Base-by-base conservation (phyloP, 2,888 invertebrate genomes). In the Ferdinandea cuprea region DNA sequence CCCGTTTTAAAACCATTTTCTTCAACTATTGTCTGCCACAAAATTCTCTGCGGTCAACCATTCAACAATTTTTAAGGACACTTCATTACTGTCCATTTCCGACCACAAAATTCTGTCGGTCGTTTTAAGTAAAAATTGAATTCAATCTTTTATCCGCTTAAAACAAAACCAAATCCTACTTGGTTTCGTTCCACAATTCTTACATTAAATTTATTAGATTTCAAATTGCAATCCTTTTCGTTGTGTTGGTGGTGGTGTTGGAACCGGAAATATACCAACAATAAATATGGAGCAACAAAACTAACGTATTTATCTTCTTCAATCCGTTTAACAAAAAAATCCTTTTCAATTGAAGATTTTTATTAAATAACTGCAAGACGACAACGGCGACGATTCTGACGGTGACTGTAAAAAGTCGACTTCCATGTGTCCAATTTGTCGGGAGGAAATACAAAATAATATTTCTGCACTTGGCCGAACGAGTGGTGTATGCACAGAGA, bases 371-470 rank as follows among this genome's bases (percentile, higher is more conserved):
- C 21, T 44, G 32, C 28, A 52, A 6, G 13, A 59, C 28, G 28
- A 17, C 40, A 19, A 44, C 44, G 11, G 7, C 13, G 7, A 50
- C 2, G 35, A n/a, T 19, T 6, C 28, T 25, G 11, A 13, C 13
- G 7, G 28, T 6, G 35, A n/a, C 32, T 6, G 42, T 25, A 61
- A 21, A 11, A 46, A 46, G 19, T 61, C 30, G 19, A 21, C 32
- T 35, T 32, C 35, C 54, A 19, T 73, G 63, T 56, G 54, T 65
- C 46, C 63, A 73, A 73, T 73, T 73, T 73, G 63, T 56, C 32
- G 52, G 19, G 17, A 15, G 50, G 40, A 71, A 59, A 42, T 59
- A 59, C 19, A 40, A 59, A 59, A 69, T 48, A 59, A 40, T 59
- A 42, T 48, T 50, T 28, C 46, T 50, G 59, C 59, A 59, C 58